Evolutionary conservation across 2,888 invertebrate genomes (phyloP).

Genomic region (Laothoe populi): DNA sequence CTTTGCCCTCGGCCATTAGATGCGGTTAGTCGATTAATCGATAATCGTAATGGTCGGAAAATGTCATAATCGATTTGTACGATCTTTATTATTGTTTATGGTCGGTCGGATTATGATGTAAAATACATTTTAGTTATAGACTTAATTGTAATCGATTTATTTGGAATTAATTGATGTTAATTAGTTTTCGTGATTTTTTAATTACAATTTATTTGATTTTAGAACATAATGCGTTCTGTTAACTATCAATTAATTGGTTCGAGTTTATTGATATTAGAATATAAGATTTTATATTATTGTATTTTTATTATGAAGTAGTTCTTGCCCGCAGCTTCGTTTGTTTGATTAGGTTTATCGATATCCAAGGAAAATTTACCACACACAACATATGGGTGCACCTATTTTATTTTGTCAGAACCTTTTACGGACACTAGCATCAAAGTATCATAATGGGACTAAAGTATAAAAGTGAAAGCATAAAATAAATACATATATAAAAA

Average conservation of each 20-base stretch:
- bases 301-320: too few species aligned
- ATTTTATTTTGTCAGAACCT: too few species aligned
- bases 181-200: conserved; percentile 5
- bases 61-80: conserved; percentile 22
- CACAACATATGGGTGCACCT: too few species aligned
- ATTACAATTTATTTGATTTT: conserved; percentile 12
- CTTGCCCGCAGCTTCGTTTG: too few species aligned
- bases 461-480: too few species aligned
- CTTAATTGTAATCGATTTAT: conserved; percentile 19
- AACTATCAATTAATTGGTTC: neutral
- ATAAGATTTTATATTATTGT: too few species aligned
- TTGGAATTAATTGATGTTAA: conserved; percentile 17
- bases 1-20: conserved; percentile 21
- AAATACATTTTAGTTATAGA: conserved; percentile 22
- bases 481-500: too few species aligned
- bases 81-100: conserved; percentile 24
- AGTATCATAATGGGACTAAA: too few species aligned
- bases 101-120: conserved; percentile 22
- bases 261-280: too few species aligned
- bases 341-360: too few species aligned
- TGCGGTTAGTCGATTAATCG: conserved; percentile 25
- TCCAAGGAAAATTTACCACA: too few species aligned
- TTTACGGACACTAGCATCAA: too few species aligned
- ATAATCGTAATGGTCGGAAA: conserved; percentile 24
- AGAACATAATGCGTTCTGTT: neutral